A percentile compares a stretch with the other conserved stretches of the same genome.
Conservation (phyloP, 2,797 vertebrate genomes). For the Petrocephalus sullivani region DNA sequence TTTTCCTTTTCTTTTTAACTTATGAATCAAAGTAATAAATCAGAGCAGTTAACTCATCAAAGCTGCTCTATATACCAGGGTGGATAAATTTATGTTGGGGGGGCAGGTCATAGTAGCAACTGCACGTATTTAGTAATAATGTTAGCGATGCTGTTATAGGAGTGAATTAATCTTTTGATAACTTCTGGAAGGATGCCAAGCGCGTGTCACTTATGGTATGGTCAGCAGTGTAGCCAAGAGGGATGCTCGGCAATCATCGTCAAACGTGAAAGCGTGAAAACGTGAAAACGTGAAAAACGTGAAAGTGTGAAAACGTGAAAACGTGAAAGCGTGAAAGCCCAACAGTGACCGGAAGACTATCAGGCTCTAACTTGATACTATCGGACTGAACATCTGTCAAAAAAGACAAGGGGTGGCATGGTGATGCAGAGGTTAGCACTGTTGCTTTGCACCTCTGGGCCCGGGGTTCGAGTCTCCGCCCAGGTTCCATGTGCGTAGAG, state of each 20-base stretch:
- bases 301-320: too few species aligned
- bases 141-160: background rate
- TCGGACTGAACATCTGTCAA: background rate
- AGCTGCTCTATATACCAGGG: background rate
- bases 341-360: background rate
- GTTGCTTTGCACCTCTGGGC: too few species aligned
- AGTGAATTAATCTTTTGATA: conserved; percentile 8
- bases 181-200: background rate
- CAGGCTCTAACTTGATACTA: background rate
- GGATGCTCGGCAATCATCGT: background rate
- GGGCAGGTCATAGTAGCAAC: background rate
- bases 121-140: background rate
- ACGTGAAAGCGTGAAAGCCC: background rate
- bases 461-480: too few species aligned
- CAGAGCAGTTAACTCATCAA: background rate
- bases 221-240: background rate
- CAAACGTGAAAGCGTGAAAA: background rate
- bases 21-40: background rate
- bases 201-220: background rate
- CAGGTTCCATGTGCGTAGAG: too few species aligned
- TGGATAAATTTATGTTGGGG: background rate
- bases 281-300: background rate
- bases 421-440: too few species aligned
- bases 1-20: background rate
- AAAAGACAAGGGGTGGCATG: background rate